These are phyloP conservation scores for Laupala kohalensis DNA, from an alignment of 1,140 invertebrate genomes.

Conservation along the genomic window DNA sequence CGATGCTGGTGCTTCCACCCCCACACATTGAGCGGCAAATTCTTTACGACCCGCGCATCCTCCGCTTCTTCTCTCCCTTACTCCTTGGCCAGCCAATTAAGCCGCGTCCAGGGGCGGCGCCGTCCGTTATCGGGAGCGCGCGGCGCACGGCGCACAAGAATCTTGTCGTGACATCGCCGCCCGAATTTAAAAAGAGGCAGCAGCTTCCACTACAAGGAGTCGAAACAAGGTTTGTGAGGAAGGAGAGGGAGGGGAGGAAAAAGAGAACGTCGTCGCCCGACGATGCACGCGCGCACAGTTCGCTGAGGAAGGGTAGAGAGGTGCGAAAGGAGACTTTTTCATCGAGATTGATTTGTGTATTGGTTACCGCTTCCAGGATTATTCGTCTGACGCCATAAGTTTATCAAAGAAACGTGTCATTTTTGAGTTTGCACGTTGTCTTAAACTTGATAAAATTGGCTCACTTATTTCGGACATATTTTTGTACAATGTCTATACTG, in stretches of 20 bases:
- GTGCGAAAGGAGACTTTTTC: not conserved
- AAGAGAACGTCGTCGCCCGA: no score
- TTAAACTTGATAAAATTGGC: not conserved
- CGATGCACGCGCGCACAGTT: no score
- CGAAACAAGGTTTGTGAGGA: not conserved
- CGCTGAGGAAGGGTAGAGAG: not conserved
- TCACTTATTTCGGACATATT: not conserved
- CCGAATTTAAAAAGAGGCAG: not conserved
- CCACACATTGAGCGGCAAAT: no score
- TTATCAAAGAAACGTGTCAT: no score
- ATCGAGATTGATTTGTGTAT: conserved; percentile 5
- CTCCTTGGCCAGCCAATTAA: not conserved
- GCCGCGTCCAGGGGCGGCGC: no score
- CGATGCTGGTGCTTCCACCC: not conserved
- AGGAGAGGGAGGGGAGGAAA: not conserved
- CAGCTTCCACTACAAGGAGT: not conserved
- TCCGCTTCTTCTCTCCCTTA: no score
- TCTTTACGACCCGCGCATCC: no score
- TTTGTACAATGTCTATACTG: no score
- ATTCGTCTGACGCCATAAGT: no score
- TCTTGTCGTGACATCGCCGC: conserved; percentile 2
- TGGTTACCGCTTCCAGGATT: not conserved
- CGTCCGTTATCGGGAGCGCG: not conserved
- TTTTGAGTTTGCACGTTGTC: not conserved
- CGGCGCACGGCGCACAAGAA: not conserved